A percentile compares a stretch with the other conserved stretches of the same genome.
phyloP scores from a whole-genome alignment of 1,140 invertebrate species.

The Diachasma alloeum region DNA sequence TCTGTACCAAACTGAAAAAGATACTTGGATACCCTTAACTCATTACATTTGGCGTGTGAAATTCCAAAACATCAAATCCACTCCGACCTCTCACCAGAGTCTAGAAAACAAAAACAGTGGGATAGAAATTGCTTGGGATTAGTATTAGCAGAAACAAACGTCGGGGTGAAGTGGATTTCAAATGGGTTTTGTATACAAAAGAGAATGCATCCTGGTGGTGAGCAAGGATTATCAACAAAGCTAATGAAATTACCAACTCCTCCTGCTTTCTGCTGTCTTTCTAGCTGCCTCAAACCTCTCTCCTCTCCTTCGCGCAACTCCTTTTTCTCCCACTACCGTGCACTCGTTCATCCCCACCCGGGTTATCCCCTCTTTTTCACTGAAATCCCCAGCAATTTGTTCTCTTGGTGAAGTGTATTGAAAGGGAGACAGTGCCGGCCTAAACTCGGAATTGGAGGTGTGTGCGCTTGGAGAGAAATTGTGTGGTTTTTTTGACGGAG shows the following conservation, averaged over 20 bases:
- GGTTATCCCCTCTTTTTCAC: background rate
- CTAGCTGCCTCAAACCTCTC: background rate
- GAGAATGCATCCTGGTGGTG: conserved; percentile 5
- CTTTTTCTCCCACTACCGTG: background rate
- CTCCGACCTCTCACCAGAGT: background rate
- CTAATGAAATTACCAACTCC: conserved; percentile 28
- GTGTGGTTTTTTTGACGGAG: too few relatives aligned
- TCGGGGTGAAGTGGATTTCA: background rate
- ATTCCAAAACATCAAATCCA: too few relatives aligned
- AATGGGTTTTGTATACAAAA: conserved; percentile 1
- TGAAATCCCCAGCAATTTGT: background rate
- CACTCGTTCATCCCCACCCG: background rate
- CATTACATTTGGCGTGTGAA: too few relatives aligned
- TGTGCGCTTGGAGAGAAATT: too few relatives aligned
- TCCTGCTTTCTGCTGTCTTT: conserved; percentile 18
- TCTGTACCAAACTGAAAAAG: too few relatives aligned
- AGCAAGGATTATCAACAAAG: conserved; percentile 27
- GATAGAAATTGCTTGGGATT: conserved; percentile 12
- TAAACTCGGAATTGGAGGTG: too few relatives aligned
- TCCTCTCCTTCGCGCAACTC: background rate
- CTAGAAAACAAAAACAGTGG: background rate
- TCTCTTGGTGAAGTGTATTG: background rate
- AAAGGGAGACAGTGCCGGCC: too few relatives aligned
- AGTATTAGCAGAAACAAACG: conserved; percentile 11
- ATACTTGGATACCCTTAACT: too few relatives aligned